Percentiles rank a stretch among this genome's conserved stretches.
These are phyloP conservation scores for Anthrax anthrax DNA, from an alignment of 2,888 invertebrate species.

Conservation along the genomic window DNA sequence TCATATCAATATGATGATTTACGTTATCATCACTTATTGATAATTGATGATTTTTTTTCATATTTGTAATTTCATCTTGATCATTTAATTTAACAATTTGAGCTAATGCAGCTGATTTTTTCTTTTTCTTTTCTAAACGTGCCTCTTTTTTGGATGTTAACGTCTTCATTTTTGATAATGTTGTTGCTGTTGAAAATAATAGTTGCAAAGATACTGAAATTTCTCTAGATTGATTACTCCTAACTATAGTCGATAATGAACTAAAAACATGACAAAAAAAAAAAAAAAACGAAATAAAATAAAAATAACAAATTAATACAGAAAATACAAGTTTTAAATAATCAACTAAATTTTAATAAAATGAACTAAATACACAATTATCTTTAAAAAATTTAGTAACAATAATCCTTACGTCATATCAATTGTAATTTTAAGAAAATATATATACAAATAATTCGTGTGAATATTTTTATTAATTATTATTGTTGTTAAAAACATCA, in stretches of 20 bases:
- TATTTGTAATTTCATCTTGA: constrained; percentile 33
- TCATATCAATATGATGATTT: not conserved
- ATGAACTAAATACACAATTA: too few relatives aligned
- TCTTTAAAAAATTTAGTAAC: not conserved
- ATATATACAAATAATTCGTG: constrained; percentile 5
- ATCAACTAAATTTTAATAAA: too few relatives aligned
- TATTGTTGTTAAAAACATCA: constrained; percentile 5
- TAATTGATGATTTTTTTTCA: not conserved
- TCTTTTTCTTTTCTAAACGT: constrained; percentile 46
- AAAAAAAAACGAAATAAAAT: not conserved
- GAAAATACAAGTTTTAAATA: too few relatives aligned
- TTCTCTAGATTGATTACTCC: not conserved
- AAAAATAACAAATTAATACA: not conserved
- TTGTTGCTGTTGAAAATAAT: constrained; percentile 1
- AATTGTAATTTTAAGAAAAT: constrained; percentile 5
- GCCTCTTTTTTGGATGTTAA: constrained; percentile 37
- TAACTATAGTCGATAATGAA: not conserved
- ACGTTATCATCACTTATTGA: not conserved
- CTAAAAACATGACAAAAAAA: not conserved
- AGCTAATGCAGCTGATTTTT: constrained; percentile 46
- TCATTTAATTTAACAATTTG: constrained; percentile 47
- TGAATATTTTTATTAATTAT: constrained; percentile 3
- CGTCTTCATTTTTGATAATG: constrained; percentile 28
- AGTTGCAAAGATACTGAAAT: not conserved
- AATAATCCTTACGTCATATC: constrained; percentile 5